Evolutionary conservation across 2,888 invertebrate genomes (phyloP), one percentile per base, ranked within the genome.

Genomic region (Philonicus albiceps): DNA sequence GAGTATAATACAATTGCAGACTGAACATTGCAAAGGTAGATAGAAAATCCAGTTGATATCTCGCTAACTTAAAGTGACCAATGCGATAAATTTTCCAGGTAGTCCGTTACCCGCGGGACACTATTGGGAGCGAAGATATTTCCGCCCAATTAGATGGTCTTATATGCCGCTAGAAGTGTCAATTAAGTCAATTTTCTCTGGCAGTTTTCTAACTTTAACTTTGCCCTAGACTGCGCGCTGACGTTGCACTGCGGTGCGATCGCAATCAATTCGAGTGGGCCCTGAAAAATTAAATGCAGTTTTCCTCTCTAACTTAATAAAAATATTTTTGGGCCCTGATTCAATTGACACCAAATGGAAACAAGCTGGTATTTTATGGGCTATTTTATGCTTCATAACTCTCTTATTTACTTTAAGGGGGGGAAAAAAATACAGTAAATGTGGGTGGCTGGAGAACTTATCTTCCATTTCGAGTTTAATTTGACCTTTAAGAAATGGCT

Each of bases 121-220:
- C 64, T 27, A 22, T 11, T 27, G 40, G 76, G 19, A 76, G 16
- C 27, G 30, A 27, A 53, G 78, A 78, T 49, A 78, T 78, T 78
- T 78, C 49, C 43, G 78, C 30, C 78, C 78, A 78, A 78, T 78
- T 78, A 78, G 53, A 78, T 16, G 30, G 31, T 27, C 30, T 78
- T 78, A 30, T 78, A 30, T 78, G 78, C 78, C 78, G 53, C 43
- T 49, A 78, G 78, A 78, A 30, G 78, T 78, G 78, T 78, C 78
- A 78, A 78, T 78, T 78, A 78, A 30, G 40, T 27, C 27, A 49
- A 49, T 78, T 49, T 78, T 27, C 30, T 49, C 78, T 49, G n/a
- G 19, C 34, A 76, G 76, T 78, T 78, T 78, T 43, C 30, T 49
- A 27, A 6, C 64, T 64, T 64, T 64, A 37, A 13, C 22, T 64